phyloP scores from a whole-genome alignment of 2,113 vertebrate genomes.

The Phalacrocorax carbo region DNA sequence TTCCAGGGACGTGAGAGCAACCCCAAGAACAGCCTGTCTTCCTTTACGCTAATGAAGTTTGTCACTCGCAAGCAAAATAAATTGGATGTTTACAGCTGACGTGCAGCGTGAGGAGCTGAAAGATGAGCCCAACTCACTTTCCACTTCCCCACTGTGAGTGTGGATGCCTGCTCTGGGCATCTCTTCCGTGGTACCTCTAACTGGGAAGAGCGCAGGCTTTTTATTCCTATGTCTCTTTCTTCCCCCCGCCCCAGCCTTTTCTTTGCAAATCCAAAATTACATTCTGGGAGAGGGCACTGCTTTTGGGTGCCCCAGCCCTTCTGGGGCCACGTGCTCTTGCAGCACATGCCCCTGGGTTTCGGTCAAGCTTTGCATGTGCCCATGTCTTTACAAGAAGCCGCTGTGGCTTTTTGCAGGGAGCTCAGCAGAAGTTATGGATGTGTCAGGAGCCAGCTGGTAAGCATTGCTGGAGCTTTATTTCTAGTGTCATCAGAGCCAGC shows the following conservation, averaged over 20 bases:
- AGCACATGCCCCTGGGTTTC: not conserved
- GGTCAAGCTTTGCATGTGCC: fast-evolving
- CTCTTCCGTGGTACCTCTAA: not conserved
- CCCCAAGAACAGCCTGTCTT: not conserved
- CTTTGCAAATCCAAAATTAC: not conserved
- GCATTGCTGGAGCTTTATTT: not conserved
- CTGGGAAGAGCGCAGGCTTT: fast-evolving
- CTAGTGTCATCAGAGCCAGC: not conserved
- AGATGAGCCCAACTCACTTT: not conserved
- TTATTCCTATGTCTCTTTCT: not conserved
- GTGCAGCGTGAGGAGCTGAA: not conserved
- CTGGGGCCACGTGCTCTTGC: fast-evolving
- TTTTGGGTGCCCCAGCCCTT: not conserved
- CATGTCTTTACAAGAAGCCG: not conserved
- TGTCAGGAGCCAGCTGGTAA: not conserved
- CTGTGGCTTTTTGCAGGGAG: not conserved
- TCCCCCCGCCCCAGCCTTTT: not conserved
- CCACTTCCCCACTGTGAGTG: fast-evolving
- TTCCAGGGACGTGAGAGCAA: not conserved
- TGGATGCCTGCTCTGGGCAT: not conserved
- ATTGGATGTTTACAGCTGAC: not conserved
- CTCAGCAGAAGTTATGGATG: not conserved
- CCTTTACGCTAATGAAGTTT: not conserved
- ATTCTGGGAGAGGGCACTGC: fast-evolving
- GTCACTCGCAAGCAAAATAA: not conserved